Percentiles rank a stretch among this genome's conserved stretches.
These are phyloP conservation scores for Idaea straminata DNA, from an alignment of 2,888 invertebrate genomes.

Conservation along the genomic window DNA sequence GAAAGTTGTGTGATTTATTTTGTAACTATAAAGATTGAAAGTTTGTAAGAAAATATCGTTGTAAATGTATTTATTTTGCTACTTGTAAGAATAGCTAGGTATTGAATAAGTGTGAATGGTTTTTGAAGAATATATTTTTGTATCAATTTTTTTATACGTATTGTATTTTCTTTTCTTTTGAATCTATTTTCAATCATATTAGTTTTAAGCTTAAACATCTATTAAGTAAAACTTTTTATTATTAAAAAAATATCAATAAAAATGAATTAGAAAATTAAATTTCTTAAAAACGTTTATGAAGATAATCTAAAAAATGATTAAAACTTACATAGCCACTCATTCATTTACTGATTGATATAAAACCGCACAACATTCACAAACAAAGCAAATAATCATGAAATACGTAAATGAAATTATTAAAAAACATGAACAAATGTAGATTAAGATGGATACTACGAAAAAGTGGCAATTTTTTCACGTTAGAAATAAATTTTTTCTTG, in stretches of 20 bases:
- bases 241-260: background rate
- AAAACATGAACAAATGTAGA: conserved; percentile 17
- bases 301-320: background rate
- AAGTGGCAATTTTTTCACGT: conserved; percentile 4
- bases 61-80: background rate
- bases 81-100: background rate
- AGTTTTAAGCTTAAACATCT: background rate
- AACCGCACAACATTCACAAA: conserved; percentile 19
- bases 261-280: background rate
- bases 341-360: background rate
- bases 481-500: background rate
- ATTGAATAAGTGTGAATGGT: background rate
- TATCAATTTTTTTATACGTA: background rate
- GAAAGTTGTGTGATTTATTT: background rate
- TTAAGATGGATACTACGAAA: conserved; percentile 3
- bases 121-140: background rate
- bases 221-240: background rate
- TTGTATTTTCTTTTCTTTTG: background rate
- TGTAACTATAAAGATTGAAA: background rate
- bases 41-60: background rate
- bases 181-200: background rate
- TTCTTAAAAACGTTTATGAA: background rate
- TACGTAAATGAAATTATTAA: conserved; percentile 17
- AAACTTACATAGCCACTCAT: background rate
- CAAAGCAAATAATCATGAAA: conserved; percentile 9